Evolutionary conservation across 2,113 vertebrate genomes (phyloP), one percentile per base, ranked within the genome.

Genomic region (Trematocara zebra): DNA sequence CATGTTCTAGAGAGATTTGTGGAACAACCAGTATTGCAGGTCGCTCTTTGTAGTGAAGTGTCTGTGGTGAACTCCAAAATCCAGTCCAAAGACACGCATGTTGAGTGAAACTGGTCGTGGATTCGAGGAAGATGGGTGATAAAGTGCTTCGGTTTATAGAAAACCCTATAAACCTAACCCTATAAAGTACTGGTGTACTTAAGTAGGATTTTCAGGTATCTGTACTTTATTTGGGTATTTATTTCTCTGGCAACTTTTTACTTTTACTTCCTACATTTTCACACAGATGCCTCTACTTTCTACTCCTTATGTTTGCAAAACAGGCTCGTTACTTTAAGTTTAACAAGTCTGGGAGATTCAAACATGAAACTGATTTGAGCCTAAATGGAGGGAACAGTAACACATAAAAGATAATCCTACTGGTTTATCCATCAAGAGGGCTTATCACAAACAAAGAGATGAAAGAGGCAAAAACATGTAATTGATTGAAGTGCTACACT

Each of bases 301-400:
- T 69, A 0, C 64, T 42, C 35, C 12, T 42, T 15, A 42, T 5
- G 2, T 42, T 23, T 42, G 7, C 64, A 15, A 42, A 69, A 23
- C 64, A 42, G 18, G 59, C 31, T 35, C 1, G 0, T 64, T 4
- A 64, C 61, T 20, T 67, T 40, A 3, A 11, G 0, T 40, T 40
- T 40, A 12, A 67, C 2, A 0, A 37, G 35, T 67, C 18, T 20
- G 33, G 5, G 33, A 2, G 64, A 69, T 23, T 23, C 64, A 42
- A 42, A 69, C n/a, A 20, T 23, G 0, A 42, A 69, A 69, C 64
- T n/a, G 11, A 69, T 42, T 40, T 69, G 12, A 44, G 37, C 37
- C 64, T 69, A 44, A 44, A 69, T 26, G 5, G n/a, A 42, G 20
- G 37, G 12, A 69, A 69, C 20, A 8, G 20, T 8, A 69, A 42